Conservation (phyloP, 2,888 invertebrate species). For the Acleris sparsana region DNA sequence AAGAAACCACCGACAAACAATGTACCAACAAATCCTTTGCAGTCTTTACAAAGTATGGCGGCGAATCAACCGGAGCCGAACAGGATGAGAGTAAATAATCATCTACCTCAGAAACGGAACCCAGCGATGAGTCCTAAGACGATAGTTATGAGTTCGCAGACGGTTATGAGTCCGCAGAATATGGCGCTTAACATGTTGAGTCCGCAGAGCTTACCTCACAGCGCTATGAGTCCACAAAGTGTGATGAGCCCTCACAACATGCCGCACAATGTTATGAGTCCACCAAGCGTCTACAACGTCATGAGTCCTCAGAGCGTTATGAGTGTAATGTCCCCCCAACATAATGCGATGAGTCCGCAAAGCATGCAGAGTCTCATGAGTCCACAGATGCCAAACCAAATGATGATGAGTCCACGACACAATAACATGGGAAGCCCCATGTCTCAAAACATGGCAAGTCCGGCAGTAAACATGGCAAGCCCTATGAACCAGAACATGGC, state of each 20-base stretch:
- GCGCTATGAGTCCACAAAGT: conserved; percentile 77
- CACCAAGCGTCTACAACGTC: conserved; percentile 71
- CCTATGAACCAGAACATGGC: conserved; percentile 64
- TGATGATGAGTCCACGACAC: conserved; percentile 76
- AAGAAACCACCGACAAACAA: conserved; percentile 57
- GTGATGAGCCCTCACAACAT: conserved; percentile 73
- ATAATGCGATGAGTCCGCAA: conserved; percentile 78
- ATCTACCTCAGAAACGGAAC: conserved; percentile 69
- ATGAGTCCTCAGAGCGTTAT: conserved; percentile 79
- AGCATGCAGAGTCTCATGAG: conserved; percentile 77
- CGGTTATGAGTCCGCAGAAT: conserved; percentile 71
- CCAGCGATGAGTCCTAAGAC: conserved; percentile 66
- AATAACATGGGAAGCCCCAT: conserved; percentile 63
- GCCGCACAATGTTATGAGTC: conserved; percentile 72
- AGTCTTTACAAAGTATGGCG: conserved; percentile 74
- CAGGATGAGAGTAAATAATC: conserved; percentile 63
- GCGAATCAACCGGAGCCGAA: conserved; percentile 72
- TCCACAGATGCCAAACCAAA: conserved; percentile 76
- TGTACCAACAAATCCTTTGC: conserved; percentile 63
- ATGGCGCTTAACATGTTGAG: conserved; percentile 74
- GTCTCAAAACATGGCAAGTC: conserved; percentile 69
- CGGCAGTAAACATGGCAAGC: conserved; percentile 67
- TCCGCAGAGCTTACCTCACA: conserved; percentile 75
- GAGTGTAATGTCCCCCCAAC: conserved; percentile 80
- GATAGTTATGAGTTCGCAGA: conserved; percentile 69